These are phyloP conservation scores for Pocillopora meandrina DNA, from an alignment of 92 coral and sea anemone species.

Conservation along the genomic window DNA sequence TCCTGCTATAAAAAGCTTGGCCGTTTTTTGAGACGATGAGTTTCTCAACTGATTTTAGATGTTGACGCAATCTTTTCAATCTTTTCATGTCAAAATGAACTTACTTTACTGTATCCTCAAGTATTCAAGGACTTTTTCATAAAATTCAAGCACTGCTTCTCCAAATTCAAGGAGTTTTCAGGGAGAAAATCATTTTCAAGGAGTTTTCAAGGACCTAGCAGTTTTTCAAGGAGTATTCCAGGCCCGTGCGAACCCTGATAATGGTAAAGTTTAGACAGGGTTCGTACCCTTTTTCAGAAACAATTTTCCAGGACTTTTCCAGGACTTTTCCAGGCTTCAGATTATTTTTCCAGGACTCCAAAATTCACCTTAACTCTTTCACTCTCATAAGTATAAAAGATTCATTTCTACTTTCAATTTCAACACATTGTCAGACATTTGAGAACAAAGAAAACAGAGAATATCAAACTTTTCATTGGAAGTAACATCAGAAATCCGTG, in stretches of 20 bases:
- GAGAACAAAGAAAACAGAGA: too few relatives aligned
- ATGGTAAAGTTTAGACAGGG: too few relatives aligned
- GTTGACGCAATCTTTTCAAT: conserved; percentile 18
- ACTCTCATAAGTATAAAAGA: too few relatives aligned
- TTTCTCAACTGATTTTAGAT: conserved; percentile 24
- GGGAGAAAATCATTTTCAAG: conserved; percentile 38
- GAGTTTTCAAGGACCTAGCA: conserved; percentile 36
- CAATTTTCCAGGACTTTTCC: too few relatives aligned
- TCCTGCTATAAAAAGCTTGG: conserved; percentile 10
- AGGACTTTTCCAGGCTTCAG: too few relatives aligned
- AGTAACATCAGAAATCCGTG: too few relatives aligned
- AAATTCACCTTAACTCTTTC: too few relatives aligned
- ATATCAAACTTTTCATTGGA: too few relatives aligned
- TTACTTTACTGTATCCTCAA: conserved; percentile 23
- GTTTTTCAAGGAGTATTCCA: conserved; percentile 44
- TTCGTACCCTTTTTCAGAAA: too few relatives aligned
- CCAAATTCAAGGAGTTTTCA: conserved; percentile 40
- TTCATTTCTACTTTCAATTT: too few relatives aligned
- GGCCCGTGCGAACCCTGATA: conserved; percentile 13
- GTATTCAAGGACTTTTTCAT: conserved; percentile 37
- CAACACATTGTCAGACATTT: too few relatives aligned
- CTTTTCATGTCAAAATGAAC: not conserved
- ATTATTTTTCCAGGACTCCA: too few relatives aligned
- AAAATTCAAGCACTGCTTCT: conserved; percentile 18
- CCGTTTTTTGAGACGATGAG: conserved; percentile 28